Evolutionary conservation across 2,113 vertebrate species (phyloP), one percentile per base, ranked within the genome.

Genomic region (Ornithorhynchus anatinus): DNA sequence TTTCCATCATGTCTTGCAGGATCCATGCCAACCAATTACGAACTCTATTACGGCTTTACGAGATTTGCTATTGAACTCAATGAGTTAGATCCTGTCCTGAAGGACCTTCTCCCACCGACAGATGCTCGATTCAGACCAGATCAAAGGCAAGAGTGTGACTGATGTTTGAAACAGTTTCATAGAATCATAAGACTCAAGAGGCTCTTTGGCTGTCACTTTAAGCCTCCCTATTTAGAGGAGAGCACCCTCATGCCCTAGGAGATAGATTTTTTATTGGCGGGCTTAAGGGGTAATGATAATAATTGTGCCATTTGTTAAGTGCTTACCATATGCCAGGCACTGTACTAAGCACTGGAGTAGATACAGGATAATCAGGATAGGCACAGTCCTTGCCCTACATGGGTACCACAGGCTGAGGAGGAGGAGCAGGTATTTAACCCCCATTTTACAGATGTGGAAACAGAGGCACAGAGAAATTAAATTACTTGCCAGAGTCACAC

Each of bases 61-160:
- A 95, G 97, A 80, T 99, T 99, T 85, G 98, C 98, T 67, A 95
- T 98, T 78, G 98, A 99, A 82, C 94, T 99, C 58, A 99, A 99
- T 60, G 98, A 99, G 84, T 93, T 99, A 77, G 97, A 97, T 88
- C 97, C 97, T 4, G 94, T 96, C 59, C 73, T 99, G 59, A 98
- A 96, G 87, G 97, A 99, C 33, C 93, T 96, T 75, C 94, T 99
- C 82, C 98, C 97, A 19, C 84, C 92, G 2, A 98, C 97, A 31
- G 98, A 99, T 39, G 96, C 97, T 6, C 92, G 98, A 38, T 99
- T 99, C 89, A 94, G 98, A 69, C 98, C 96, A 2, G 98, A 99
- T 93, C 98, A 99, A 88, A 98, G 98, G 98, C 95, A 91, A 85
- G 70, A 65, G n/a, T n/a, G 22, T 39, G n/a, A 10, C 7, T 13